These are phyloP conservation scores for Drosophila asahinai DNA, from an alignment of 1,140 invertebrate species.

Conservation along the genomic window DNA sequence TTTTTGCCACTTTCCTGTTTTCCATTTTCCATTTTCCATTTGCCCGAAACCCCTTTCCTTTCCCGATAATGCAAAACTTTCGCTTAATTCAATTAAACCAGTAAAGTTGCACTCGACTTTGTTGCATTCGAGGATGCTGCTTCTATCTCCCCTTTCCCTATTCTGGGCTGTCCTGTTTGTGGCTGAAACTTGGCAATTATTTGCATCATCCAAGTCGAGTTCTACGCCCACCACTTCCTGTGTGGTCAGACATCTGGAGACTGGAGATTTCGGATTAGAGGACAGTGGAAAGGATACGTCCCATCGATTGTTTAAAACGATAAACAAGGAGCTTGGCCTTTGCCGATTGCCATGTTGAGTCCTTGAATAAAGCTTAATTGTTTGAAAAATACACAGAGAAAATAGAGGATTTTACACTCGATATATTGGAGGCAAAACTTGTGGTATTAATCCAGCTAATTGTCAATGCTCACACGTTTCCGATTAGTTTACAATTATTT, in stretches of 20 bases:
- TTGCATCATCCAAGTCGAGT: conserved; percentile 32
- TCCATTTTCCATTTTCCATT: conserved; percentile 18
- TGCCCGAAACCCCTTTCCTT: background rate
- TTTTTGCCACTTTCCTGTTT: conserved; percentile 3
- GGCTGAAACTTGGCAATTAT: conserved; percentile 54
- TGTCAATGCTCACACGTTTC: conserved; percentile 13
- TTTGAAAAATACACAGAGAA: background rate
- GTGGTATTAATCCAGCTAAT: background rate
- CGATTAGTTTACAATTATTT: conserved; percentile 28
- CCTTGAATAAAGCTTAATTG: conserved; percentile 3
- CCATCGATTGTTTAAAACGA: conserved; percentile 21
- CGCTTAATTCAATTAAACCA: conserved; percentile 67
- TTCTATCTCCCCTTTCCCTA: background rate
- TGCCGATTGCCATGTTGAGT: background rate
- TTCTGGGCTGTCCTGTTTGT: conserved; percentile 27
- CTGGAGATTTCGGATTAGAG: background rate
- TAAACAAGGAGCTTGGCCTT: background rate
- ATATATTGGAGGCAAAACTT: background rate
- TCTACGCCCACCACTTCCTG: conserved; percentile 6
- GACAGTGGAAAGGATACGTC: conserved; percentile 9
- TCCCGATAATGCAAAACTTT: conserved; percentile 63
- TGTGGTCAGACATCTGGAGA: conserved; percentile 4
- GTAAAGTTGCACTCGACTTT: conserved; percentile 39
- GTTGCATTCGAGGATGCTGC: conserved; percentile 31
- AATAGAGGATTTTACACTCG: background rate